Conservation (phyloP, 2,888 invertebrate genomes). For the Cheilosia grossa region DNA sequence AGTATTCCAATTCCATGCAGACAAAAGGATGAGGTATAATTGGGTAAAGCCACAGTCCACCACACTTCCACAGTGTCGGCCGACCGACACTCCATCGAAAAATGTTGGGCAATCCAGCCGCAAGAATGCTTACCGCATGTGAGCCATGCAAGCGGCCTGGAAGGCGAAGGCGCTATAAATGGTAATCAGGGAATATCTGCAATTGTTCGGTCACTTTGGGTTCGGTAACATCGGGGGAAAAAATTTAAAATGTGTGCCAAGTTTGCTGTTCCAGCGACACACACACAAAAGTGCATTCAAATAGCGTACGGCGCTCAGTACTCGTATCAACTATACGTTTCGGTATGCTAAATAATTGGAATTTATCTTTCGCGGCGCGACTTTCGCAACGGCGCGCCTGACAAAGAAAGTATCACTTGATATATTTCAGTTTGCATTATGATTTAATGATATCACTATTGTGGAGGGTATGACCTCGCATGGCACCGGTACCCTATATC, state of each 20-base stretch:
- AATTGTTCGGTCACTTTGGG: slow-evolving; percentile 73
- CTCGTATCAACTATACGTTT: slow-evolving; percentile 1
- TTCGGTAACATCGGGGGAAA: slow-evolving; percentile 20
- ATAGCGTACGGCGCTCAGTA: slow-evolving; percentile 6
- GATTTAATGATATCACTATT: slow-evolving; percentile 65
- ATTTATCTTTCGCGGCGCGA: slow-evolving; percentile 56
- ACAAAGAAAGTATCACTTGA: slow-evolving; percentile 64
- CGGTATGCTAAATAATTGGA: slow-evolving; percentile 59
- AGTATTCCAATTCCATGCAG: slow-evolving; percentile 53
- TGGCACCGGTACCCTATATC: slow-evolving; percentile 45
- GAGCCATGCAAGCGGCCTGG: slow-evolving; percentile 42
- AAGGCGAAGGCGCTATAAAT: slow-evolving; percentile 72
- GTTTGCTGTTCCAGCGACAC: slow-evolving; percentile 38
- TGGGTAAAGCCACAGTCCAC: slow-evolving; percentile 55
- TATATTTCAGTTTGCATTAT: slow-evolving; percentile 60
- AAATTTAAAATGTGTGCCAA: slow-evolving; percentile 66
- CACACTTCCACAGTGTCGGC: slow-evolving; percentile 30
- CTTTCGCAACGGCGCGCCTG: slow-evolving; percentile 54
- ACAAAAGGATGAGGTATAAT: slow-evolving; percentile 46
- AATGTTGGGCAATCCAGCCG: slow-evolving; percentile 53
- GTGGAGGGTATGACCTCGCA: slow-evolving; percentile 42
- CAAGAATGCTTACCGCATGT: slow-evolving; percentile 66
- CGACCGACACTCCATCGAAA: slow-evolving; percentile 63
- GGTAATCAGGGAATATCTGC: slow-evolving; percentile 72
- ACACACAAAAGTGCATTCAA: slow-evolving; percentile 51